These are phyloP conservation scores for Ramphastos sulfuratus DNA, from an alignment of 2,113 vertebrate species.

Conservation along the genomic window DNA sequence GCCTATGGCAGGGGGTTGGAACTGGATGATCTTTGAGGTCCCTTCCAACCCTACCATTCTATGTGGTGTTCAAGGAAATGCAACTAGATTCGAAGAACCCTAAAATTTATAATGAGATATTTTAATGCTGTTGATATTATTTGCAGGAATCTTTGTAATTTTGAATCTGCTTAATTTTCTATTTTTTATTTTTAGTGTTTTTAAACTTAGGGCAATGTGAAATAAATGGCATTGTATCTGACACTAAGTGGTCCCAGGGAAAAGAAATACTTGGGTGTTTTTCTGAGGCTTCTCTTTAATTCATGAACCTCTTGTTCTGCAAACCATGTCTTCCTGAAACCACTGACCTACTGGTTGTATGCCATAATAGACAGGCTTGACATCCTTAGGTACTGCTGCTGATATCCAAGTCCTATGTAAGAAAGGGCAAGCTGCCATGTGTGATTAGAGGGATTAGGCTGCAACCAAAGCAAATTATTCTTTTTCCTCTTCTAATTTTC, in stretches of 20 bases:
- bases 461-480: background rate
- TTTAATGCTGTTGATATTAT: background rate
- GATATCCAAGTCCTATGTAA: background rate
- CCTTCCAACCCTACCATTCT: too few relatives aligned
- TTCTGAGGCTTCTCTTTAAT: background rate
- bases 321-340: background rate
- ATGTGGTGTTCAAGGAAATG: background rate
- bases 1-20: too few relatives aligned
- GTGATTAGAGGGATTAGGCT: slow-evolving; percentile 2
- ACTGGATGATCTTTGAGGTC: too few relatives aligned
- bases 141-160: background rate
- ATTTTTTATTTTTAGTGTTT: background rate
- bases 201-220: background rate
- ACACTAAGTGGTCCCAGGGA: background rate
- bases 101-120: background rate
- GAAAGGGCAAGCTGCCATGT: background rate
- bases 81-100: background rate
- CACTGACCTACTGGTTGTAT: background rate
- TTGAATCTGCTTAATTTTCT: background rate
- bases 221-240: background rate
- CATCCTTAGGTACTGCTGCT: background rate
- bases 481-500: background rate
- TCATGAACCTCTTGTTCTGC: background rate
- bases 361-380: background rate
- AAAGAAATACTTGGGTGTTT: background rate